Conservation (phyloP, 2,113 vertebrate species). For the Martes martes region DNA sequence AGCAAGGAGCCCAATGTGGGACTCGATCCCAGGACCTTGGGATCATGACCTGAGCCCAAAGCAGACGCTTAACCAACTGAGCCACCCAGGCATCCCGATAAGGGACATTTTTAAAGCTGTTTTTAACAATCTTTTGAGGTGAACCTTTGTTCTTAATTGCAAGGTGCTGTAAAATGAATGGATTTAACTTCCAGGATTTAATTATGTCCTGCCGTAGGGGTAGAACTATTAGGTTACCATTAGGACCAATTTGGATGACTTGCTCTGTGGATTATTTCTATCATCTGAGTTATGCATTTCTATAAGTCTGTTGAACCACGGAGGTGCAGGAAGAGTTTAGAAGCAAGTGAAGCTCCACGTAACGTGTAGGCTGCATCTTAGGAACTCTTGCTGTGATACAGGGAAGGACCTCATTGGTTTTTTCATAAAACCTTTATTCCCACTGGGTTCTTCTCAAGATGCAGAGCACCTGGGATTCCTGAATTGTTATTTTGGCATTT, state of each 20-base stretch:
- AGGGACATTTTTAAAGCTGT: neutral
- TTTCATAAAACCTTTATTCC: neutral
- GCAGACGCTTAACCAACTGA: no score
- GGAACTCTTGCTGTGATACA: neutral
- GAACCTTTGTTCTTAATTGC: neutral
- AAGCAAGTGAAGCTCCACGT: neutral
- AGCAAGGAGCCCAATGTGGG: no score
- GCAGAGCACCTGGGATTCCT: neutral
- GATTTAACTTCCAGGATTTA: neutral
- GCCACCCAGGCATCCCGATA: neutral
- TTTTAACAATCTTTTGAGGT: neutral
- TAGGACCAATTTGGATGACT: neutral
- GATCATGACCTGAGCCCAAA: no score
- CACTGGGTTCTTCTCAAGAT: neutral
- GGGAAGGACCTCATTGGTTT: neutral
- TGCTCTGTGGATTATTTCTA: neutral
- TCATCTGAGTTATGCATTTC: neutral
- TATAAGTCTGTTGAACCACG: neutral
- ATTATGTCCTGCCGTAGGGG: neutral
- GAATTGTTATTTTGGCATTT: neutral
- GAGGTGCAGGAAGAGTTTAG: neutral
- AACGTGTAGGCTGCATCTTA: neutral
- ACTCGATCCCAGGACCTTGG: no score
- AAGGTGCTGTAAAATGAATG: conserved; percentile 6
- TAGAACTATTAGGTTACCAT: neutral